Percentiles rank a stretch among this genome's conserved stretches.
phyloP scores from a whole-genome alignment of 92 coral and sea anemone species.

The Hydrozoanthus gracilis region DNA sequence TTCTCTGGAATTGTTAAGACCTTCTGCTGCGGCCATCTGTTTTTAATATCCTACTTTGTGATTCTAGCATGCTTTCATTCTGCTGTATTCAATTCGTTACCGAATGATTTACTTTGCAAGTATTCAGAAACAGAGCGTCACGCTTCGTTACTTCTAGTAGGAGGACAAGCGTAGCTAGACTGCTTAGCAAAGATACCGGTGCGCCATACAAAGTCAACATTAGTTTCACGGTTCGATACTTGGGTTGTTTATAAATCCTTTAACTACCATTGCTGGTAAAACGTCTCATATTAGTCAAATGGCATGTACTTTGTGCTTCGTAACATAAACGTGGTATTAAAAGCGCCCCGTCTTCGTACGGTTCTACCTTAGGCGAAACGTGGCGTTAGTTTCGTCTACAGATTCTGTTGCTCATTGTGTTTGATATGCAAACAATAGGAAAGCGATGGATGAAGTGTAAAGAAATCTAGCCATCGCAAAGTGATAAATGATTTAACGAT shows the following conservation, averaged over 20 bases:
- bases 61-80: neutral
- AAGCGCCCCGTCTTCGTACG: neutral
- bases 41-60: neutral
- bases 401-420: constrained; percentile 11
- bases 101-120: neutral
- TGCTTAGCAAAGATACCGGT: neutral
- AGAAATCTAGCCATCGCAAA: constrained; percentile 36
- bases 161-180: neutral
- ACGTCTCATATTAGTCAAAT: neutral
- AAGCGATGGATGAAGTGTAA: constrained; percentile 23
- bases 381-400: constrained; percentile 29
- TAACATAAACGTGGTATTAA: neutral
- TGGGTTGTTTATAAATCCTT: neutral
- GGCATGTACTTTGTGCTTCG: no score
- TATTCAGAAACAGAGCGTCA: constrained; percentile 33
- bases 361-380: constrained; percentile 27
- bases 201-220: no score
- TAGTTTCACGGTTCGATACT: constrained; percentile 9
- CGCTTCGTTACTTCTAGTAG: neutral
- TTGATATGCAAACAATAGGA: constrained; percentile 4
- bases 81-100: neutral
- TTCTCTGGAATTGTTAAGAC: neutral
- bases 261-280: neutral
- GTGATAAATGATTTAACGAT: constrained; percentile 42
- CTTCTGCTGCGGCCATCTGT: neutral